Evolutionary conservation across 2,888 invertebrate species (phyloP), one percentile per base, ranked within the genome.

Genomic region (Galerucella calmariensis): DNA sequence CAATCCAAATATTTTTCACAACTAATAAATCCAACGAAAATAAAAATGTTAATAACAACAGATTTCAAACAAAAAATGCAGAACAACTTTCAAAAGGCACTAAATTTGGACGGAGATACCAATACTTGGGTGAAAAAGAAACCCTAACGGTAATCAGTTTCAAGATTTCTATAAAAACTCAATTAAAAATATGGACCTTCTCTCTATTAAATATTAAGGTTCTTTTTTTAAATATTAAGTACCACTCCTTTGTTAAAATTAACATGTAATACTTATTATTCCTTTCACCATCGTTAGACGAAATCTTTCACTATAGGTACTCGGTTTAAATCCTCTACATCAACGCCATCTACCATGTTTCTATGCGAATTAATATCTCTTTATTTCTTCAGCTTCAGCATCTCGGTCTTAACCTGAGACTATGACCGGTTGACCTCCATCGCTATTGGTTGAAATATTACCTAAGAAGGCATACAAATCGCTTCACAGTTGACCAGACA

Each of bases 391-490:
- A 67, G 44, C 74, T 67, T 51, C 67, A 71, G 53, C 63, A 51
- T 44, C 16, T 41, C 53, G 67, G 65, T 68, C 72, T 59, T 68
- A 63, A 69, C 79, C 77, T 72, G 59, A 72, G 75, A 75, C 77
- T 77, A 72, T 81, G 83, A 84, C 84, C 83, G 83, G 85, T 84
- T 85, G 85, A 83, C 85, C 85, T 85, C 85, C 82, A 82, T 84
- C 80, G 80, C 82, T 77, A 85, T 85, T 84, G 85, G 84, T 81
- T 79, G 82, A 79, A 78, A 79, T 79, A 81, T 81, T 80, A 80
- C 84, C 80, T 81, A 82, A 83, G 83, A 81, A 75, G 80, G 81
- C 79, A 68, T 76, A 68, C 70, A 68, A 71, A 72, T 75, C 69
- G 63, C 69, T 72, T 51, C 76, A 59, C 63, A 77, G 76, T 77